phyloP scores from a whole-genome alignment of 2,113 vertebrate species.

The Anser brachyrhynchus region DNA sequence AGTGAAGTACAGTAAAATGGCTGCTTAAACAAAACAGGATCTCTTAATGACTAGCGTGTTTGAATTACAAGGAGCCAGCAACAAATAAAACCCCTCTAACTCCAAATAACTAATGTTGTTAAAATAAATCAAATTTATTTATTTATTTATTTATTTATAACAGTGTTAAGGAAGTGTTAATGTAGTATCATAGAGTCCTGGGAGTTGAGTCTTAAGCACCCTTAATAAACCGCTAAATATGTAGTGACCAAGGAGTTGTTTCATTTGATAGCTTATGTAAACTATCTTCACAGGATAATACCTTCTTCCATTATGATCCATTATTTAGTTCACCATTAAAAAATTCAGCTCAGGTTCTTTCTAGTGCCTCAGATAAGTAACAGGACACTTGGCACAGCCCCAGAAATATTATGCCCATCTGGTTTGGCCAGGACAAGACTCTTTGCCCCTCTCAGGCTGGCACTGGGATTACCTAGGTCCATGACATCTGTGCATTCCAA shows the following conservation, averaged over 20 bases:
- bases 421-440: slow-evolving; percentile 15
- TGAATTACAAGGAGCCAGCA: slow-evolving; percentile 1
- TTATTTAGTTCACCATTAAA: neutral
- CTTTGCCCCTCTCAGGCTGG: slow-evolving; percentile 40
- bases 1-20: neutral
- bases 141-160: neutral
- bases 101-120: neutral
- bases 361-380: neutral
- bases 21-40: neutral
- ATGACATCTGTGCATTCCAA: slow-evolving; percentile 33
- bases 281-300: neutral
- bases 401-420: neutral
- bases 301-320: neutral
- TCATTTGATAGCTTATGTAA: neutral
- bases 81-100: neutral
- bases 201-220: neutral
- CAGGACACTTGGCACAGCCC: neutral
- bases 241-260: neutral
- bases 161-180: neutral
- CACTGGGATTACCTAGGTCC: slow-evolving; percentile 1
- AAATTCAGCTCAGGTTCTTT: neutral
- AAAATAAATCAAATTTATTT: neutral
- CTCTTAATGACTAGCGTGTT: neutral
- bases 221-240: neutral
- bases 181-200: neutral